Evolutionary conservation across 2,888 invertebrate genomes (phyloP).

Genomic region (Drosophila setosimentum): DNA sequence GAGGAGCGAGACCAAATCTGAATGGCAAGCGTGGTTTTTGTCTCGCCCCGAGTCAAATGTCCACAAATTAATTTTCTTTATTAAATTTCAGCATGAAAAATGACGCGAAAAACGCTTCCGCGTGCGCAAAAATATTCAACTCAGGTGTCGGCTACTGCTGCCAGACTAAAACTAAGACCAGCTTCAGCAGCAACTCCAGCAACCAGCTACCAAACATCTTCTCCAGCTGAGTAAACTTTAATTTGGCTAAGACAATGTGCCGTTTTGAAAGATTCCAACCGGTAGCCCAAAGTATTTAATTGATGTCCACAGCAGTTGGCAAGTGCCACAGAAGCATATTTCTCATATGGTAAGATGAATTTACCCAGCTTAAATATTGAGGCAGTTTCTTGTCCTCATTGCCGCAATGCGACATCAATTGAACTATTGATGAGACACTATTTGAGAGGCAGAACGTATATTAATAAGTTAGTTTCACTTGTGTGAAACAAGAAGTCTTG

Average conservation of each 20-base stretch:
- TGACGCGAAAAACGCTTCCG: conserved; percentile 81
- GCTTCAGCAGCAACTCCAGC: conserved; percentile 1
- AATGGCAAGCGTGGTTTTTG: conserved; percentile 49
- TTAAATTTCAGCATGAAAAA: conserved; percentile 82
- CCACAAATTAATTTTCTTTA: conserved; percentile 82
- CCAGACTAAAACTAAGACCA: conserved; percentile 33
- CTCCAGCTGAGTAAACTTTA: conserved; percentile 52
- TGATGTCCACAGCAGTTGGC: conserved; percentile 57
- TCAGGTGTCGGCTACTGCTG: conserved; percentile 64
- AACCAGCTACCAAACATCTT: conserved; percentile 16
- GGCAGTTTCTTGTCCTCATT: conserved; percentile 5
- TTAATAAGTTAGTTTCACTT: neutral
- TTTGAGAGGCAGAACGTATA: neutral
- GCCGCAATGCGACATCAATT: neutral
- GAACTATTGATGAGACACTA: neutral
- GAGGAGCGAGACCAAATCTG: conserved; percentile 18
- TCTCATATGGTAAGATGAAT: conserved; percentile 61
- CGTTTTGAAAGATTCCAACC: conserved; percentile 66
- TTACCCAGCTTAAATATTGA: conserved; percentile 5
- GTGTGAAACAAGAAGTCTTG: neutral
- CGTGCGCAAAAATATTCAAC: conserved; percentile 69
- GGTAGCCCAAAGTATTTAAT: conserved; percentile 68
- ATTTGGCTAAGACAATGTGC: conserved; percentile 78
- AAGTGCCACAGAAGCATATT: conserved; percentile 40
- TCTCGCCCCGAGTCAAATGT: conserved; percentile 80